Evolutionary conservation across 2,888 invertebrate genomes (phyloP).

Genomic region (Zhuqinia jingwanae): DNA sequence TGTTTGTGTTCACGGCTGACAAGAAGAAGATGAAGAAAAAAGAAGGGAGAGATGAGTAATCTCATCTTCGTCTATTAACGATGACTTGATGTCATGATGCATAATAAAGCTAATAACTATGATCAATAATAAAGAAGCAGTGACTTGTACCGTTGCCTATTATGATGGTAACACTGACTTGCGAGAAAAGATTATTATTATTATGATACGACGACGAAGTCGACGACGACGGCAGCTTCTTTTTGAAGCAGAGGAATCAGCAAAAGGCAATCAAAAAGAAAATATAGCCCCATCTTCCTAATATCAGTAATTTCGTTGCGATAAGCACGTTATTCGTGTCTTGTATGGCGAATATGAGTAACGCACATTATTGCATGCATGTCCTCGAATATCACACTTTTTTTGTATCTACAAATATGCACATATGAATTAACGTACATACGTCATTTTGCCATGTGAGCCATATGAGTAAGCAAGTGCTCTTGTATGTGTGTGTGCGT

Average conservation of each 20-base stretch:
- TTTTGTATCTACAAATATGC: neutral
- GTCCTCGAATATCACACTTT: neutral
- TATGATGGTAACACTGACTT: neutral
- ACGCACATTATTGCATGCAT: slow-evolving; percentile 2
- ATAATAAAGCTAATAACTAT: slow-evolving; percentile 21
- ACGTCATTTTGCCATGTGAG: neutral
- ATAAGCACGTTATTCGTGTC: slow-evolving; percentile 4
- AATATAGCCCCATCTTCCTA: neutral
- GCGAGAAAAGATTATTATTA: neutral
- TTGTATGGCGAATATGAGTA: neutral
- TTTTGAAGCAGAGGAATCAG: neutral
- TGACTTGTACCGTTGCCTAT: neutral
- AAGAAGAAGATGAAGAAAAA: neutral
- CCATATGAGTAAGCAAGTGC: neutral
- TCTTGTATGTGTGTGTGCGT: neutral
- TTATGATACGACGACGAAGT: too few species aligned
- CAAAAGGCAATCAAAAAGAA: slow-evolving; percentile 47
- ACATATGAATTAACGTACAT: slow-evolving; percentile 5
- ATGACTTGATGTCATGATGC: slow-evolving; percentile 16
- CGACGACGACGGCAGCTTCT: neutral
- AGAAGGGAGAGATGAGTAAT: neutral
- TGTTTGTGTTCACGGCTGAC: too few species aligned
- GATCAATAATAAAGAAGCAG: slow-evolving; percentile 19
- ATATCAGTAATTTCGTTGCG: slow-evolving; percentile 47
- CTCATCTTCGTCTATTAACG: slow-evolving; percentile 24